These are phyloP conservation scores for Recurvirostra avosetta DNA, from an alignment of 2,113 vertebrate species.

Conservation along the genomic window DNA sequence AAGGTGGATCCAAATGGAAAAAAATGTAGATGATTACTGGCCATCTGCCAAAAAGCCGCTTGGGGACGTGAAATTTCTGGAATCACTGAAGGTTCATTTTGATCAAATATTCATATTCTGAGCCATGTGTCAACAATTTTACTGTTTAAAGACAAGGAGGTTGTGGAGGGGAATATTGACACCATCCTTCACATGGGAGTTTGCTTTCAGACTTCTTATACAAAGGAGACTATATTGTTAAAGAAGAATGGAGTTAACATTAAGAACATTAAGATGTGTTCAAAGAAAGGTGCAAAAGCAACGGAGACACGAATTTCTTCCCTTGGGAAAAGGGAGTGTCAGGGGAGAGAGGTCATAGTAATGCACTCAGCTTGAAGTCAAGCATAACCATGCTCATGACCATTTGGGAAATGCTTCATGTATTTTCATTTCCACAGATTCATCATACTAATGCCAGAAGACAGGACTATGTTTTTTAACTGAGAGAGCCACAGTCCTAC, in stretches of 20 bases:
- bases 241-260: background rate
- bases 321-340: background rate
- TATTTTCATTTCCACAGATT: slow-evolving; percentile 27
- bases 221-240: background rate
- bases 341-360: background rate
- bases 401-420: slow-evolving; percentile 33
- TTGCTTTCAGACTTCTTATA: slow-evolving; percentile 22
- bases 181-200: background rate
- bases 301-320: background rate
- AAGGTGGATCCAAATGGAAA: slow-evolving; percentile 67
- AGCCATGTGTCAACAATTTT: slow-evolving; percentile 50
- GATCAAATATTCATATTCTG: slow-evolving; percentile 66
- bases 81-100: slow-evolving; percentile 64
- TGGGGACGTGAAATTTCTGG: slow-evolving; percentile 61
- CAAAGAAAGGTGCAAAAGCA: background rate
- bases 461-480: background rate
- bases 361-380: slow-evolving; percentile 39
- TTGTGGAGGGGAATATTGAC: slow-evolving; percentile 27
- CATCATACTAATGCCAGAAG: background rate
- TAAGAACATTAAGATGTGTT: background rate
- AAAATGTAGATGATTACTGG: slow-evolving; percentile 68
- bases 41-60: slow-evolving; percentile 66
- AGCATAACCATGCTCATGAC: background rate
- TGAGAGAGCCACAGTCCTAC: background rate
- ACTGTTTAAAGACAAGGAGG: slow-evolving; percentile 20